Evolutionary conservation across 1,140 invertebrate species (phyloP).

Genomic region (Vanessa atalanta): DNA sequence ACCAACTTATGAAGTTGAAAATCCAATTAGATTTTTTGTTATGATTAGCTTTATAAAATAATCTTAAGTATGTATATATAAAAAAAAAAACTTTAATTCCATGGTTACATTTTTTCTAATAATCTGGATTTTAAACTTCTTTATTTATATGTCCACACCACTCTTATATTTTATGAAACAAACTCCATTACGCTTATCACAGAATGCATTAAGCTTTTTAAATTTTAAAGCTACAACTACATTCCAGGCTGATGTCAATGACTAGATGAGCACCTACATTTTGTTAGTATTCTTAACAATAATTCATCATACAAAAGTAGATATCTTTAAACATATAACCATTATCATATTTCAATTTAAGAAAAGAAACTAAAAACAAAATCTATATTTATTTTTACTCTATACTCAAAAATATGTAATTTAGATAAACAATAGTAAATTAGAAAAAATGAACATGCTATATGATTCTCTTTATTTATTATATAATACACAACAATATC

Average conservation of each 20-base stretch:
- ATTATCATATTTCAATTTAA: no score
- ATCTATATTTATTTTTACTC: no score
- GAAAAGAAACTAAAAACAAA: no score
- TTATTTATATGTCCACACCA: constrained; percentile 6
- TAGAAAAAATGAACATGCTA: no score
- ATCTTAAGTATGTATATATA: background rate
- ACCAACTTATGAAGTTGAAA: background rate
- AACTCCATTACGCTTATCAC: constrained; percentile 13
- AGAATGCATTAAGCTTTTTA: constrained; percentile 11
- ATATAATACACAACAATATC: background rate
- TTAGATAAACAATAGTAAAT: no score
- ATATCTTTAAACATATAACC: no score
- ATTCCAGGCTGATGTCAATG: no score
- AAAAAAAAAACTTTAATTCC: background rate
- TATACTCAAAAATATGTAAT: no score
- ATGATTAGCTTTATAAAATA: background rate
- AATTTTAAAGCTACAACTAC: background rate
- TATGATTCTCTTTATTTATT: background rate
- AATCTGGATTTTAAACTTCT: constrained; percentile 8
- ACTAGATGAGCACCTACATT: no score
- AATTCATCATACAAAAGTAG: no score
- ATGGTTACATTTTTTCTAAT: background rate
- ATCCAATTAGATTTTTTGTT: background rate
- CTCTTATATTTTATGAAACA: background rate
- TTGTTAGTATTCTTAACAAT: no score